These are phyloP conservation scores for Varecia variegata DNA, from an alignment of 2,797 vertebrate genomes.

Conservation along the genomic window DNA sequence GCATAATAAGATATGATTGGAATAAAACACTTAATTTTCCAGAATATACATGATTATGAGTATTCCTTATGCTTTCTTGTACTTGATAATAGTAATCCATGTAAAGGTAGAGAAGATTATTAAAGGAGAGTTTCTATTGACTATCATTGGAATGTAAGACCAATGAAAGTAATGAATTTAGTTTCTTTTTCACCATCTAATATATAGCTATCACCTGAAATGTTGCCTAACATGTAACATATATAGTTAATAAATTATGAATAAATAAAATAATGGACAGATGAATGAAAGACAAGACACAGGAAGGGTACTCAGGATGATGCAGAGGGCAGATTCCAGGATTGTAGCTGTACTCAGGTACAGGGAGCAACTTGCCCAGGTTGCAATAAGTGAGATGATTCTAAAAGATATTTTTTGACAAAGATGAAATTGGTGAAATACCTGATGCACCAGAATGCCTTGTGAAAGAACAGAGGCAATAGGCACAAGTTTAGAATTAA, in stretches of 20 bases:
- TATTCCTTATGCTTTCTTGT: background rate
- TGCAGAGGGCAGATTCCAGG: background rate
- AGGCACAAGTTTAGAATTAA: background rate
- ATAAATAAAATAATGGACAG: background rate
- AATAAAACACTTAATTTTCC: background rate
- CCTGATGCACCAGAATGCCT: background rate
- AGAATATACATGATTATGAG: background rate
- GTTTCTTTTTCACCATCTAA: background rate
- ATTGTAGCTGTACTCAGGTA: background rate
- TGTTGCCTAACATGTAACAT: background rate
- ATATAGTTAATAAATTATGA: background rate
- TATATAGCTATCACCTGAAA: background rate
- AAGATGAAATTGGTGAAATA: background rate
- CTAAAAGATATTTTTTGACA: background rate
- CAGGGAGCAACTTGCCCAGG: background rate
- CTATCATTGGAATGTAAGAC: background rate
- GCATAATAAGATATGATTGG: background rate
- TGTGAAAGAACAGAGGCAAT: background rate
- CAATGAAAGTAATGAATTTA: background rate
- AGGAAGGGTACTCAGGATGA: background rate
- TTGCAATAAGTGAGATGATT: background rate
- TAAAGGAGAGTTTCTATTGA: background rate
- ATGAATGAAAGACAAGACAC: background rate
- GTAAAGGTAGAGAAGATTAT: background rate
- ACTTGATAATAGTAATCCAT: background rate